Evolutionary conservation across 2,888 invertebrate species (phyloP).

Genomic region (Trimorus sp.): DNA sequence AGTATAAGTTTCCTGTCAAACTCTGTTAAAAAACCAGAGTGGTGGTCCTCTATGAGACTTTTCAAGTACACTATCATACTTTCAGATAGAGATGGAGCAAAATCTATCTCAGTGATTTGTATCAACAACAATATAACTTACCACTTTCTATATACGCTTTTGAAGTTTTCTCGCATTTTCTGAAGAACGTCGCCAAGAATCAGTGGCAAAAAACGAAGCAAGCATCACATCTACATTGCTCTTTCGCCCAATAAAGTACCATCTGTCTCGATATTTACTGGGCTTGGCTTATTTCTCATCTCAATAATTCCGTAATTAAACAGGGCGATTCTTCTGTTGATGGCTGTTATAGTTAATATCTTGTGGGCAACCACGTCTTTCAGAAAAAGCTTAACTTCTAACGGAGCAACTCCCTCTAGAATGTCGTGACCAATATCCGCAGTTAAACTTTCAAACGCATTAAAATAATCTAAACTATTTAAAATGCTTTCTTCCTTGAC

Average conservation of each 20-base stretch:
- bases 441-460: constrained; percentile 41
- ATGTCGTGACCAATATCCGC: constrained; percentile 54
- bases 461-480: constrained; percentile 48
- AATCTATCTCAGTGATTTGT: too few relatives aligned
- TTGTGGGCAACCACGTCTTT: constrained; percentile 9
- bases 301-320: constrained; percentile 41
- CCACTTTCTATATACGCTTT: not conserved
- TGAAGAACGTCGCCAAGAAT: not conserved
- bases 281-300: constrained; percentile 54
- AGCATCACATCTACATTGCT: constrained; percentile 52
- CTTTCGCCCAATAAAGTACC: constrained; percentile 55
- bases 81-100: too few relatives aligned
- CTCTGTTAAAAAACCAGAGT: too few relatives aligned
- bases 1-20: too few relatives aligned
- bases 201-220: not conserved
- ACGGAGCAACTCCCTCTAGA: constrained; percentile 41
- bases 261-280: constrained; percentile 46
- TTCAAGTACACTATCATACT: too few relatives aligned
- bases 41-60: too few relatives aligned
- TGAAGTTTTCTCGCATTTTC: not conserved
- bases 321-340: constrained; percentile 20
- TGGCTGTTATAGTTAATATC: constrained; percentile 24
- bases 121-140: too few relatives aligned
- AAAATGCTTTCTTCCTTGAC: constrained; percentile 19
- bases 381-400: constrained; percentile 48